Conservation (phyloP, 2,888 invertebrate genomes). For the Leptopterna dolabrata region DNA sequence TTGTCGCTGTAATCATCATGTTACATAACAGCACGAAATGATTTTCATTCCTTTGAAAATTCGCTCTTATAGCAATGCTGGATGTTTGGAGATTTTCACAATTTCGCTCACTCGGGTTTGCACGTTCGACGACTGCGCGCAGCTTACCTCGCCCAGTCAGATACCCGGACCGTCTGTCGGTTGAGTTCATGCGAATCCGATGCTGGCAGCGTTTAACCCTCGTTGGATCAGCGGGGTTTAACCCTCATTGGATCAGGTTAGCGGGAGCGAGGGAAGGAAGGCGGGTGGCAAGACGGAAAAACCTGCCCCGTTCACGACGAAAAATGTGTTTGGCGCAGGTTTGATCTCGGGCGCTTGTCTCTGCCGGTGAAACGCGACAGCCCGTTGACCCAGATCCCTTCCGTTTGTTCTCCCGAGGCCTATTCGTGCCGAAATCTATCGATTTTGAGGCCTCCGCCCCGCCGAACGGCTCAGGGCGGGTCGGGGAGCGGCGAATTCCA, state of each 20-base stretch:
- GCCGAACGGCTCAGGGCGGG: background rate
- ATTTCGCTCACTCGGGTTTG: no score
- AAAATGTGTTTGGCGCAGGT: background rate
- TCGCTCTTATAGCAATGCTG: no score
- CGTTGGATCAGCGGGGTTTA: background rate
- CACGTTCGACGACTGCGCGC: no score
- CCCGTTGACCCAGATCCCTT: conserved; percentile 12
- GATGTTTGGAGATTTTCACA: no score
- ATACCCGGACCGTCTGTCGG: no score
- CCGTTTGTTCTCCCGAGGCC: conserved; percentile 33
- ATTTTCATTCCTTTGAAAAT: no score
- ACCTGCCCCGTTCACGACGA: background rate
- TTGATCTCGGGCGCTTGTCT: background rate
- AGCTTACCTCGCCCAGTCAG: no score
- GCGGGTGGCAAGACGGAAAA: background rate
- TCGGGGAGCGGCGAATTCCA: background rate
- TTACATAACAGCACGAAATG: no score
- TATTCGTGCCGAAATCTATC: conserved; percentile 37
- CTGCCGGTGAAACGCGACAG: background rate
- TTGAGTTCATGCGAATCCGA: background rate
- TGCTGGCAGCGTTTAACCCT: background rate
- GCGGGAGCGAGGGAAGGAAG: background rate
- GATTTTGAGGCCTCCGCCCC: conserved; percentile 3
- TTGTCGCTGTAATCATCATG: no score
- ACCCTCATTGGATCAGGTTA: background rate